Conservation (phyloP, 1,140 invertebrate genomes). For the Phocides pigmalion region DNA sequence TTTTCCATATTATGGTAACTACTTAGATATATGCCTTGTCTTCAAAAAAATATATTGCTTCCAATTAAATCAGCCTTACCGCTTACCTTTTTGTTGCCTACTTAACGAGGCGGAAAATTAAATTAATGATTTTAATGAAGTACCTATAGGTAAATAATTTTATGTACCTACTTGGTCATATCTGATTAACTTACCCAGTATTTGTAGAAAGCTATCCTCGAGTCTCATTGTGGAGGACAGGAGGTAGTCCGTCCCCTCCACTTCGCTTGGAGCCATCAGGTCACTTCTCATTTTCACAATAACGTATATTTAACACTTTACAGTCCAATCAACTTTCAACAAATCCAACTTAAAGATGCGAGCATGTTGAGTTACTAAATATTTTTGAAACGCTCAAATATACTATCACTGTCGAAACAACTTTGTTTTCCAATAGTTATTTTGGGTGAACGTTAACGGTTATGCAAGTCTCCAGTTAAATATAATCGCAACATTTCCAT, state of each 20-base stretch:
- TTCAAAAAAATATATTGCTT: no score
- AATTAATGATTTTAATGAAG: not conserved
- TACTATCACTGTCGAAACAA: conserved; percentile 21
- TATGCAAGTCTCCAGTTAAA: conserved; percentile 37
- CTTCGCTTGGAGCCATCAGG: conserved; percentile 80
- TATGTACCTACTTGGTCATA: not conserved
- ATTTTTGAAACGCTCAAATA: conserved; percentile 29
- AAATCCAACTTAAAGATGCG: conserved; percentile 1
- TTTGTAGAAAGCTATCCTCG: conserved; percentile 85
- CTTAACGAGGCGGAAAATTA: not conserved
- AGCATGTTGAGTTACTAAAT: conserved; percentile 30
- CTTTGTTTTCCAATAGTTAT: conserved; percentile 33
- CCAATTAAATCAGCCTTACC: no score
- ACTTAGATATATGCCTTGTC: no score
- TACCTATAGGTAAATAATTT: not conserved
- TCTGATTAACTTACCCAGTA: conserved; percentile 80
- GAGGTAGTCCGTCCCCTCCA: conserved; percentile 85
- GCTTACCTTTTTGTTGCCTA: not conserved
- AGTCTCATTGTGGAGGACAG: conserved; percentile 85
- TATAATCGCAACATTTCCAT: conserved; percentile 31
- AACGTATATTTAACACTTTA: not conserved
- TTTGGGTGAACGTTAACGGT: conserved; percentile 34
- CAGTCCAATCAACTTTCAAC: conserved; percentile 47
- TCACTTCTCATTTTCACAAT: conserved; percentile 79
- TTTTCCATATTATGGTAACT: no score